A percentile compares a stretch with the other conserved stretches of the same genome.
Evolutionary conservation across 92 coral and sea anemone genomes (phyloP).

Genomic region (Meandrina meandrites): DNA sequence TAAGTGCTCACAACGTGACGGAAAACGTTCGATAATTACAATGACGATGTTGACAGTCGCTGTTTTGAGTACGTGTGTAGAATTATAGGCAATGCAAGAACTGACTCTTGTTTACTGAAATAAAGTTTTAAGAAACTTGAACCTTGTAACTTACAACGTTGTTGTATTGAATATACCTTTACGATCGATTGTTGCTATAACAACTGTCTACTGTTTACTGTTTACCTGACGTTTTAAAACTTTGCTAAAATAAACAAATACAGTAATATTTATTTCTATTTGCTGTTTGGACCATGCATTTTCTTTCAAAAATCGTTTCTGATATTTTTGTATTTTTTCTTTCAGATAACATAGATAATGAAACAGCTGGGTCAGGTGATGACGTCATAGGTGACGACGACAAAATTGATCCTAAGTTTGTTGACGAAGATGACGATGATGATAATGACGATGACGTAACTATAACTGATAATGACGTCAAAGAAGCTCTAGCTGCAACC

Average conservation of each 20-base stretch:
- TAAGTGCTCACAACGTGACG: not conserved
- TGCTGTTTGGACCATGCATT: not conserved
- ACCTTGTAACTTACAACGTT: not conserved
- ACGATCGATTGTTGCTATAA: not conserved
- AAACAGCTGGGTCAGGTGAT: conserved; percentile 21
- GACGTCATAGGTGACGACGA: not conserved
- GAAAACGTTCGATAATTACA: not conserved
- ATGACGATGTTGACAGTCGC: not conserved
- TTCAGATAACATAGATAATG: conserved; percentile 19
- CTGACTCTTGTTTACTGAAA: not conserved
- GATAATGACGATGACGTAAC: conserved; percentile 25
- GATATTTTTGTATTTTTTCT: not conserved
- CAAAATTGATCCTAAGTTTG: not conserved
- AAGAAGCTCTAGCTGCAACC: conserved; percentile 42
- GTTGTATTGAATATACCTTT: not conserved
- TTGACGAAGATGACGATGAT: conserved; percentile 13
- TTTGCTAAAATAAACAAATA: not conserved
- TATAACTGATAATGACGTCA: conserved; percentile 33
- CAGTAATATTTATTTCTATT: not conserved
- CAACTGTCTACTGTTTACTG: not conserved
- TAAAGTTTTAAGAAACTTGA: not conserved
- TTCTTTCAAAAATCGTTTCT: not conserved
- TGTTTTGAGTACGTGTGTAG: not conserved
- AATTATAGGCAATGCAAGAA: not conserved
- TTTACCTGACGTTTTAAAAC: not conserved